Evolutionary conservation across 2,888 invertebrate genomes (phyloP), one percentile per base, ranked within the genome.

Genomic region (Coleophora deauratella): DNA sequence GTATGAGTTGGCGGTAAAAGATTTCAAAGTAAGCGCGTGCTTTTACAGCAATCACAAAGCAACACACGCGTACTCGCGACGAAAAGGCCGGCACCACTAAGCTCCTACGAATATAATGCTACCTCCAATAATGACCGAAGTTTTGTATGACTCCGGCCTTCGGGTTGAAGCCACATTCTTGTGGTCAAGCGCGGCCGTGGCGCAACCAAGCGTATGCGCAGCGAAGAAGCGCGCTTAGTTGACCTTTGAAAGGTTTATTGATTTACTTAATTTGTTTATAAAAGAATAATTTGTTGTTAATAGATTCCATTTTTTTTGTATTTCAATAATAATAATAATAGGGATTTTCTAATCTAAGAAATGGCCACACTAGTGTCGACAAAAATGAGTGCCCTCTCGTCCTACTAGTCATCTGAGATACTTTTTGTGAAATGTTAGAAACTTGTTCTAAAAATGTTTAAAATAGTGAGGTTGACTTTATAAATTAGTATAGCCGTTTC

Each of bases 141-240:
- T 66, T 80, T 79, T 75, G 73, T 70, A 77, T 6, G 21, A 21
- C 21, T 21, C 6, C 77, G 82, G 81, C 82, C 82, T 84, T 82
- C 81, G 65, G 53, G 62, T 71, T 59, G 70, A 72, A 78, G 75
- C 71, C 64, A 57, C 77, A 80, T 82, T 74, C 79, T 80, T 80
- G 76, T 71, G 81, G 80, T 79, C 80, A 79, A 77, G 62, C 73
- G 66, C 65, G 49, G 51, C 45, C 45, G 55, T 49, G 52, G 57
- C 62, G 59, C 62, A 54, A 62, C 57, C 54, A 38, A 27, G 33
- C 28, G 52, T 38, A 32, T 38, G 21, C 21, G 3, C 21, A 21
- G 21, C 21, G 21, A 21, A 21, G 21, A 21, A 21, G 21, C 21
- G 21, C 21, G 6, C 33, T n/a, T 6, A 13, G 28, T 14, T 72